A percentile compares a stretch with the other conserved stretches of the same genome.
Conservation (phyloP, 92 coral and sea anemone species). For the Porites lobata region DNA sequence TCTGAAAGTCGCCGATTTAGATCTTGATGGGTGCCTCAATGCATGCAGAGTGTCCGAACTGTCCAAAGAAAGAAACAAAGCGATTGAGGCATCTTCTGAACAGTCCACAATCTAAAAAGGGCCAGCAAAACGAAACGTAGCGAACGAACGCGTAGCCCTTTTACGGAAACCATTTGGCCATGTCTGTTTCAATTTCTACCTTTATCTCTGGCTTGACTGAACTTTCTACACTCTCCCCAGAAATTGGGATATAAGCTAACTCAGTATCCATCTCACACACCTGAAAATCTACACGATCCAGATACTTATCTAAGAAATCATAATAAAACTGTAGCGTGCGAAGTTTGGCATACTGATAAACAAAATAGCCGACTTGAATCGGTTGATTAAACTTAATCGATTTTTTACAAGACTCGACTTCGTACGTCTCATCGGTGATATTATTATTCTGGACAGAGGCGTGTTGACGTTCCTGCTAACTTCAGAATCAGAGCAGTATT, state of each 20-base stretch:
- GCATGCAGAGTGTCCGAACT: conserved; percentile 44
- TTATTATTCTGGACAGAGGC: neutral
- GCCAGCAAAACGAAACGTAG: neutral
- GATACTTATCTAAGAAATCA: neutral
- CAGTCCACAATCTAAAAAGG: neutral
- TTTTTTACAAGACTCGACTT: neutral
- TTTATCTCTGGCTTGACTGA: too few relatives aligned
- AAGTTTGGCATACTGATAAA: neutral
- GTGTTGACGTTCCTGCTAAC: neutral
- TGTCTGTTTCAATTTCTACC: too few relatives aligned
- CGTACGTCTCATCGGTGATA: neutral
- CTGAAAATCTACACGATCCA: too few relatives aligned
- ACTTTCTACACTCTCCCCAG: too few relatives aligned
- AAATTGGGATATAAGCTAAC: too few relatives aligned
- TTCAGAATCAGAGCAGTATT: neutral
- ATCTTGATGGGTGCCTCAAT: conserved; percentile 41
- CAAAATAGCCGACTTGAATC: neutral
- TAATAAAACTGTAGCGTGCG: neutral
- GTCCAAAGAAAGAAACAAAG: conserved; percentile 50
- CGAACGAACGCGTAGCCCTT: too few relatives aligned
- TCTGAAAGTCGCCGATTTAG: conserved; percentile 38
- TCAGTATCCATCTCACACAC: too few relatives aligned
- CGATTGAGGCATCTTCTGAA: conserved; percentile 22
- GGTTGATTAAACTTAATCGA: neutral
- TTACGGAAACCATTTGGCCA: too few relatives aligned